Evolutionary conservation across 2,888 invertebrate species (phyloP).

Genomic region (Andricus curvator): DNA sequence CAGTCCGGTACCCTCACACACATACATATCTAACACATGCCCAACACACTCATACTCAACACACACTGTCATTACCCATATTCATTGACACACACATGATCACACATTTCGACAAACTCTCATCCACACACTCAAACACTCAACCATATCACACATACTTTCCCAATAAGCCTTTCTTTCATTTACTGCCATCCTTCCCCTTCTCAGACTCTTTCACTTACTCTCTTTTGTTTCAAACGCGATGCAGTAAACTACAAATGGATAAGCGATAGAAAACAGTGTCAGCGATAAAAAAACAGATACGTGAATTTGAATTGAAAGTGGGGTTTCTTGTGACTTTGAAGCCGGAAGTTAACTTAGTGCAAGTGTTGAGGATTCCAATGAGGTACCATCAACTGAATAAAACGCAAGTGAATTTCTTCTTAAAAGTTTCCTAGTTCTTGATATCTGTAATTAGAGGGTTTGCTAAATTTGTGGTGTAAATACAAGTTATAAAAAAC

Average conservation of each 20-base stretch:
- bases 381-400: constrained; percentile 8
- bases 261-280: neutral
- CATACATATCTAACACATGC: neutral
- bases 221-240: constrained; percentile 39
- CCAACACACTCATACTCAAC: neutral
- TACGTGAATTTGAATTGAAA: neutral
- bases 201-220: constrained; percentile 38
- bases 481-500: neutral
- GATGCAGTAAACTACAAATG: constrained; percentile 9
- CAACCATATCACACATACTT: neutral
- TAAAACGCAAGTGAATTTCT: constrained; percentile 29
- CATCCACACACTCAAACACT: neutral
- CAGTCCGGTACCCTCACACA: neutral
- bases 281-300: neutral
- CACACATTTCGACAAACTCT: no score
- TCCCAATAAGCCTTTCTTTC: neutral
- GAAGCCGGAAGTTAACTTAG: neutral
- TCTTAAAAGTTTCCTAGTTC: neutral
- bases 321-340: neutral
- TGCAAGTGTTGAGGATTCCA: constrained; percentile 30
- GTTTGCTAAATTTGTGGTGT: neutral
- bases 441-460: neutral
- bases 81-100: neutral
- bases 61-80: neutral
- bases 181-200: constrained; percentile 6